Evolutionary conservation across 2,888 invertebrate genomes (phyloP), one percentile per base, ranked within the genome.

Genomic region (Heteropelma amictum): DNA sequence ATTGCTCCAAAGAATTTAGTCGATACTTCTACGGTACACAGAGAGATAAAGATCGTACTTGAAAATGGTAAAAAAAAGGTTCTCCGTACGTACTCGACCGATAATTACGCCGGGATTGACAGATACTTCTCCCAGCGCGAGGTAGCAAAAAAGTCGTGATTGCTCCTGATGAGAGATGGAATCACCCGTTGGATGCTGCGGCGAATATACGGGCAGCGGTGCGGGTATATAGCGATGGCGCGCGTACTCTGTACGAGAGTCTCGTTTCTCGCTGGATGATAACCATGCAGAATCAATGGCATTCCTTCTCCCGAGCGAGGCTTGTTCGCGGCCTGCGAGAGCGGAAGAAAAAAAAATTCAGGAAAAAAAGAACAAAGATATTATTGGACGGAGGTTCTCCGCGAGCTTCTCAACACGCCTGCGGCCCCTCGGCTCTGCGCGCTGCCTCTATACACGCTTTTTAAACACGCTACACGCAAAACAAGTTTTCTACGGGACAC

Each of bases 201-300:
- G 53, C 21, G 19, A 0, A n/a, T 1, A 45, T 4, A 7, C 10
- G 47, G n/a, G 53, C 21, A 19, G 19, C 35, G 54, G 7, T 54
- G 19, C 35, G 54, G 14, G 21, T 35, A 21, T 69, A 58, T 10
- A 26, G 72, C 71, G 72, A 76, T 79, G 79, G 77, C 76, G 70
- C 76, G 74, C 73, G 77, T 72, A n/a, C n/a, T n/a, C n/a, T n/a
- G n/a, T 77, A 58, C 45, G 75, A 72, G 81, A 80, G 82, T 82
- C 82, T 84, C 81, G 85, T 82, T 84, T 53, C 67, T 67, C 45
- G 83, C 83, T 82, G 84, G 84, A 85, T n/a, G n/a, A n/a, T 84
- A 85, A 82, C 82, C 82, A 80, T 79, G 82, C 47, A 54, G 79
- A 85, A 84, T 85, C 85, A 85, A 84, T 84, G 84, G 84, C 85